Base-by-base conservation (phyloP, 2,888 invertebrate genomes). In the Mythimna lalbum region DNA sequence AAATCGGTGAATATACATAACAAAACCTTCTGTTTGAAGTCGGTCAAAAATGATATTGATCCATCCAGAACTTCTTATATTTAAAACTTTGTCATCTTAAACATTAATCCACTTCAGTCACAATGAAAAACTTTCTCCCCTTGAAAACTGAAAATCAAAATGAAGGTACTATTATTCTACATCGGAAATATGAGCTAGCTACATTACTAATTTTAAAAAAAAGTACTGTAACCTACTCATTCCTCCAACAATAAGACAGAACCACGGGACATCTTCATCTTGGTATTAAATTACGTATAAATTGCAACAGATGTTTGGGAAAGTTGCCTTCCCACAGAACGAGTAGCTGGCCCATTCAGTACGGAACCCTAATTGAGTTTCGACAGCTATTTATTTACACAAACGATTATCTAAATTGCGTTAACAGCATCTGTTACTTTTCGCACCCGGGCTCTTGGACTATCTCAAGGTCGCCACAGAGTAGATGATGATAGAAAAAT, bases 351-450 rank as follows among this genome's bases (percentile, higher is more conserved):
- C 87, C 85, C 69, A 76, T 79, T 84, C 85, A 81, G 81, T 81
- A 88, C 90, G 86, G 89, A 78, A 83, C 92, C 92, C 91, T 93
- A 94, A 95, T 94, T 92, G 93, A 89, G 92, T 93, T 93, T 90
- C 90, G 91, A 92, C 91, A 90, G 91, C 93, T 92, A 95, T 93
- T 94, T 95, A 95, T 96, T 95, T 95, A 93, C 95, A 90, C 90
- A 92, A 93, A 93, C 94, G 93, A 94, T 95, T 93, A 95, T 93
- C 93, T 90, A 91, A 95, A 95, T 95, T 94, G 94, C 93, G 93
- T 94, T 94, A 92, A 92, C 89, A 92, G 87, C 95, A 95, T 93
- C 95, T 95, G 95, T 88, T 91, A 88, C 87, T 91, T 91, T 94
- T 94, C 95, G 86, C 95, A 94, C 90, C 87, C 84, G 75, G 72